Evolutionary conservation across 2,888 invertebrate species (phyloP).

Genomic region (Drosophila kambysellisi): DNA sequence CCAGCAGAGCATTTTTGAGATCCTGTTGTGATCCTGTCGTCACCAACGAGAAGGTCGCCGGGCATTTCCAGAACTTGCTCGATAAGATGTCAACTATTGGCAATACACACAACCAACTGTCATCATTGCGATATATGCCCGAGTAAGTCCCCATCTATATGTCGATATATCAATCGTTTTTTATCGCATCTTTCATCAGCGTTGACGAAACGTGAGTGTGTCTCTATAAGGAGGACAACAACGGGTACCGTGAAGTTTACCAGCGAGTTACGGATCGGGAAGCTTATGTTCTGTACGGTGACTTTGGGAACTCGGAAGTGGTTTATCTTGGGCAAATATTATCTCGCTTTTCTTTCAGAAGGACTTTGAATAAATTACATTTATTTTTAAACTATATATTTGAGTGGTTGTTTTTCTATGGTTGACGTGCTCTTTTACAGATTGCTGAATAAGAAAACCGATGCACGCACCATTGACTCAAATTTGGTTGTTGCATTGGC

Average conservation of each 20-base stretch:
- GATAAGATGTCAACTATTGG: conserved; percentile 15
- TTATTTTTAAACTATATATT: conserved; percentile 2
- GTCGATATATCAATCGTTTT: not conserved
- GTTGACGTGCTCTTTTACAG: not conserved
- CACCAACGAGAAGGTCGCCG: conserved; percentile 1
- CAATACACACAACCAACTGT: not conserved
- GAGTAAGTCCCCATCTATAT: conserved; percentile 26
- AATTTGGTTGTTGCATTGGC: not conserved
- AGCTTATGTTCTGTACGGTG: conserved; percentile 42
- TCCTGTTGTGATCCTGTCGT: conserved; percentile 18
- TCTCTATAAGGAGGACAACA: conserved; percentile 45
- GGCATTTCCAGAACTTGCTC: conserved; percentile 16
- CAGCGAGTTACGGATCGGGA: conserved; percentile 3
- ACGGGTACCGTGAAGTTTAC: conserved; percentile 68
- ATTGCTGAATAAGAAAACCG: not conserved
- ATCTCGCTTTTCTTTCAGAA: not conserved
- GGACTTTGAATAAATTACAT: conserved; percentile 5
- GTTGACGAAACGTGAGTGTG: conserved; percentile 59
- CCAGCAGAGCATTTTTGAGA: too few relatives aligned
- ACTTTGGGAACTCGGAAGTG: conserved; percentile 59
- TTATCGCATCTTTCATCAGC: conserved; percentile 15
- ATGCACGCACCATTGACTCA: not conserved
- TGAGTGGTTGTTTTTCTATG: not conserved
- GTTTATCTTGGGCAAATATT: conserved; percentile 7
- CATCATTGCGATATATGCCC: conserved; percentile 40